These are phyloP conservation scores for Cossypha niveicapilla DNA, from an alignment of 2,797 vertebrate genomes.

Conservation along the genomic window DNA sequence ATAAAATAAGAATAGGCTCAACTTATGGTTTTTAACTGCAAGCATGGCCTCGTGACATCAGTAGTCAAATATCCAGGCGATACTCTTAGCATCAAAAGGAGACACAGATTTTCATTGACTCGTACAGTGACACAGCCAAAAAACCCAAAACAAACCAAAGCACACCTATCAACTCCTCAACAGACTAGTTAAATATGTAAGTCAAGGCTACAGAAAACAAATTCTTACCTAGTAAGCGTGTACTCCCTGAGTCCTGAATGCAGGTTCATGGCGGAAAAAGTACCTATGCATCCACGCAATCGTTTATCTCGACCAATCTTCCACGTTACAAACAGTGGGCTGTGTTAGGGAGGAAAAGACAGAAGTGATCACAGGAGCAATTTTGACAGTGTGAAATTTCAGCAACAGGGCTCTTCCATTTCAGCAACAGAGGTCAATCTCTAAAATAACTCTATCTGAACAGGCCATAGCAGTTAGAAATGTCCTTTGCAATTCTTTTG, in stretches of 20 bases:
- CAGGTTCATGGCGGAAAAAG: conserved; percentile 99
- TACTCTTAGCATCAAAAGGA: not conserved
- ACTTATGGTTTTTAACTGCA: not conserved
- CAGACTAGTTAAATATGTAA: not conserved
- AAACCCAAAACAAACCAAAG: conserved; percentile 1
- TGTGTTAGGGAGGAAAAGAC: conserved; percentile 68
- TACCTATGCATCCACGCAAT: conserved; percentile 99
- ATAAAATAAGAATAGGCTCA: not conserved
- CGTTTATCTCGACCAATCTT: conserved; percentile 99
- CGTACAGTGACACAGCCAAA: not conserved
- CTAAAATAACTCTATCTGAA: not conserved
- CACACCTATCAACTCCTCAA: not conserved
- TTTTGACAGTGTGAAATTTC: not conserved
- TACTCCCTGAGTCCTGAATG: conserved; percentile 99
- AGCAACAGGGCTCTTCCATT: not conserved
- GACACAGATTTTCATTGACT: not conserved
- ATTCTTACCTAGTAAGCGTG: conserved; percentile 98
- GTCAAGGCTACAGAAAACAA: conserved; percentile 48
- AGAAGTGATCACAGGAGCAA: conserved; percentile 12
- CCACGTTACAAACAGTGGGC: conserved; percentile 99
- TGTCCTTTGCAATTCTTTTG: not conserved
- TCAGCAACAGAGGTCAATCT: rapidly evolving
- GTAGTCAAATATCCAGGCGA: conserved; percentile 16
- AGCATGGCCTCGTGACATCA: not conserved
- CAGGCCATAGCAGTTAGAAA: not conserved